A percentile compares a stretch with the other conserved stretches of the same genome.
phyloP scores from a whole-genome alignment of 2,888 invertebrate genomes.

The Sthenelais limicola region DNA sequence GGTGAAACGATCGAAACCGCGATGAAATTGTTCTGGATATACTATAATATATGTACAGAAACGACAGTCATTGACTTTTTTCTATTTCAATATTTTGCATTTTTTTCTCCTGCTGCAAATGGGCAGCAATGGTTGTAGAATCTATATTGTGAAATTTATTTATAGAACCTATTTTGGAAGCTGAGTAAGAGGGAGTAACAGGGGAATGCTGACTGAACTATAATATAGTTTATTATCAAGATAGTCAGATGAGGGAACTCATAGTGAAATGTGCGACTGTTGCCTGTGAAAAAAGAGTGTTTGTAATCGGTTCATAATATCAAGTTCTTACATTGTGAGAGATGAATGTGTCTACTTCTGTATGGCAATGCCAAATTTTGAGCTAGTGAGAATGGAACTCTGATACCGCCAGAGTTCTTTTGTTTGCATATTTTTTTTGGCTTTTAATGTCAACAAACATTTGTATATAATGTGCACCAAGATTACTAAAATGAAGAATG shows the following conservation, averaged over 20 bases:
- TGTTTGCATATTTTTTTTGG: conserved; percentile 22
- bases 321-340: conserved; percentile 25
- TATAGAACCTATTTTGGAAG: conserved; percentile 21
- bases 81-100: conserved; percentile 27
- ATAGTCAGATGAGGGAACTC: conserved; percentile 9
- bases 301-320: conserved; percentile 14
- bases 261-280: conserved; percentile 8
- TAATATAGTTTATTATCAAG: too few species aligned
- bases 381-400: conserved; percentile 21
- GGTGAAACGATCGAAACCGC: too few species aligned
- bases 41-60: too few species aligned
- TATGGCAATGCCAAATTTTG: conserved; percentile 31
- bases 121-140: conserved; percentile 2
- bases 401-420: neutral
- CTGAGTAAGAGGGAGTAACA: conserved; percentile 15
- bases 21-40: too few species aligned
- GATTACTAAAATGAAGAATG: conserved; percentile 10
- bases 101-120: conserved; percentile 5
- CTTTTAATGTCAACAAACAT: conserved; percentile 36
- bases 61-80: too few species aligned
- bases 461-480: conserved; percentile 38
- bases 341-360: conserved; percentile 20
- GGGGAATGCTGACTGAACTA: too few species aligned
- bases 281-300: conserved; percentile 19
- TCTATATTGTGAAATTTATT: conserved; percentile 35